Evolutionary conservation across 2,797 vertebrate genomes (phyloP), one percentile per base, ranked within the genome.

Genomic region (Muscicapa striata): DNA sequence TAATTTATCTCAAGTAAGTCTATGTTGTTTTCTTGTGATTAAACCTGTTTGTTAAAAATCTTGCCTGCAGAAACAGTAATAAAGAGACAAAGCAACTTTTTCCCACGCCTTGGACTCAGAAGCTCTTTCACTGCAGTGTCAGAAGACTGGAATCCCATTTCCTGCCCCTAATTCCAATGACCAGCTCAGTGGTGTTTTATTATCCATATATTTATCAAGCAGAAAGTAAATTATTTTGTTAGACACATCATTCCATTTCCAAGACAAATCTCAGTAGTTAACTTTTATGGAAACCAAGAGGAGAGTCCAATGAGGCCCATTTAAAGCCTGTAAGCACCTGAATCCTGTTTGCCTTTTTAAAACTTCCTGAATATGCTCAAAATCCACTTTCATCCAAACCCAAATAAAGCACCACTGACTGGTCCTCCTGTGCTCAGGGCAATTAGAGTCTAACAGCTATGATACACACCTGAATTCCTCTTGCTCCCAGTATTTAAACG

Each of bases 201-300:
- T 96, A 90, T 97, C 95, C 90, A 95, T 96, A 94, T 97, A 97
- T 97, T 97, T 97, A 97, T 97, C 97, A 97, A 97, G 92, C 59
- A 97, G 95, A 97, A 96, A 94, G 91, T 95, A 94, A 95, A 91
- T 96, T 94, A 96, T 95, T 97, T 97, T 95, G 91, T 93, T 96
- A 95, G 95, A 94, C 89, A 95, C 18, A 46, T 93, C 10, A 1
- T 96, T 97, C 95, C 94, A 93, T 86, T 96, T 97, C 96, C 94
- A 96, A 97, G 97, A 96, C 93, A 97, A 97, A 97, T 93, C 85
- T 96, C 95, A 92, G 95, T 86, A 95, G 92, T 81, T 94, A 82
- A 87, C 82, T 95, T 97, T 96, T 96, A 81, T 90, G 96, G 96
- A 97, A 98, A 97, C 90, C 78, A 96, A 95, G 86, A 96, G 90